Evolutionary conservation across 1,140 invertebrate genomes (phyloP).

Genomic region (Panagrolaimus sp.): DNA sequence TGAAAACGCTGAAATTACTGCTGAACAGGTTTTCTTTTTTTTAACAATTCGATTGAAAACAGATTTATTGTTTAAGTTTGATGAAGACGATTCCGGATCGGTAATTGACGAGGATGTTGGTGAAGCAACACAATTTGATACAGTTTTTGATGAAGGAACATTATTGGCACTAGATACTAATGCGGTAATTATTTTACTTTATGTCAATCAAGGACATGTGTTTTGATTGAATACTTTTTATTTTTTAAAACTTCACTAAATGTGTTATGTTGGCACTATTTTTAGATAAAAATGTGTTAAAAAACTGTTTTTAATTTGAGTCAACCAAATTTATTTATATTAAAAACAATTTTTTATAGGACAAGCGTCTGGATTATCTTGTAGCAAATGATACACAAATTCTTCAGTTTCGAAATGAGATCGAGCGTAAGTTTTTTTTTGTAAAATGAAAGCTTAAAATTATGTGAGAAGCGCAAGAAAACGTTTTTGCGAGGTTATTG

Average conservation of each 20-base stretch:
- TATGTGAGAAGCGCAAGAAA: too few relatives aligned
- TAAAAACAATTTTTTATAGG: background rate
- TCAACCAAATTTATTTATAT: too few relatives aligned
- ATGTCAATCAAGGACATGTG: too few relatives aligned
- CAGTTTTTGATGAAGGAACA: background rate
- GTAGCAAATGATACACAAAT: background rate
- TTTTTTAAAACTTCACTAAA: too few relatives aligned
- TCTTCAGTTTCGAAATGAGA: background rate
- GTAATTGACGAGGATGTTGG: conserved; percentile 18
- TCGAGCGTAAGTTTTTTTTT: background rate
- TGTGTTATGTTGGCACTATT: too few relatives aligned
- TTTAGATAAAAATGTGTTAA: too few relatives aligned
- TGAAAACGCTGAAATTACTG: conserved; percentile 25
- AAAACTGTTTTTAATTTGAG: too few relatives aligned
- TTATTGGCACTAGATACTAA: background rate
- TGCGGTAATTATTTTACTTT: background rate
- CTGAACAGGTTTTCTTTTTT: conserved; percentile 17
- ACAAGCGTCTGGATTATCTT: background rate
- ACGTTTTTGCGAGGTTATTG: too few relatives aligned
- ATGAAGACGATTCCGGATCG: conserved; percentile 12
- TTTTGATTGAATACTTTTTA: too few relatives aligned
- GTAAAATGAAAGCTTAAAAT: too few relatives aligned
- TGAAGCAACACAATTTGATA: conserved; percentile 13
- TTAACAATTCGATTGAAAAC: background rate
- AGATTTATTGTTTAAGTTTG: background rate